Percentiles rank a stretch among this genome's conserved stretches.
Evolutionary conservation across 2,113 vertebrate species (phyloP).

Genomic region (Pseudonaja textilis): DNA sequence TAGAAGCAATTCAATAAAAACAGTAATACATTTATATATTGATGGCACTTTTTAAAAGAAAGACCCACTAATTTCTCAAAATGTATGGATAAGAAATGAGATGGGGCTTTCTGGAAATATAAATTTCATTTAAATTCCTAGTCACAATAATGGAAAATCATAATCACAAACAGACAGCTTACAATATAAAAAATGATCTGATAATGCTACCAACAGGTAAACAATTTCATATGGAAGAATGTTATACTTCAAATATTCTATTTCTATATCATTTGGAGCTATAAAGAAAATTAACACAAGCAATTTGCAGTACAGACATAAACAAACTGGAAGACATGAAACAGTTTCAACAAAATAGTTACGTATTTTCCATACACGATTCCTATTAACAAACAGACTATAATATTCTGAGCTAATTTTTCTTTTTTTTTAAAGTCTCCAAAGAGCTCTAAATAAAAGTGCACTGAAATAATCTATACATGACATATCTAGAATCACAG

Average conservation of each 20-base stretch:
- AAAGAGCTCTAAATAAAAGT: background rate
- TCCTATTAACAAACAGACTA: background rate
- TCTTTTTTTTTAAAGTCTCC: background rate
- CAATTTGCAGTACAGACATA: background rate
- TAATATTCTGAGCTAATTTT: background rate
- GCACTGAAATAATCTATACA: background rate
- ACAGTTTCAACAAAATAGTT: background rate
- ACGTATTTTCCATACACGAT: background rate
- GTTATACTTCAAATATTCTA: background rate
- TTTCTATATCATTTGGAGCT: background rate
- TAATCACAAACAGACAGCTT: background rate
- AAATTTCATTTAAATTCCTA: background rate
- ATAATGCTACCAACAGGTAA: background rate
- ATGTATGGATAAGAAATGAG: background rate
- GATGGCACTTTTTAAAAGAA: background rate
- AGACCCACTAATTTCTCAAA: background rate
- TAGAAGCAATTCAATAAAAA: background rate
- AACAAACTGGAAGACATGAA: background rate
- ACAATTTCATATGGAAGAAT: background rate
- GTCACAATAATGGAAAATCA: background rate
- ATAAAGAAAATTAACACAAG: background rate
- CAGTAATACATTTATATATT: background rate
- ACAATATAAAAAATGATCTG: background rate
- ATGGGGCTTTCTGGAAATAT: background rate
- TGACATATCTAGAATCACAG: background rate